Base-by-base conservation (phyloP, 2,888 invertebrate species). In the Sarcophaga caerulescens region DNA sequence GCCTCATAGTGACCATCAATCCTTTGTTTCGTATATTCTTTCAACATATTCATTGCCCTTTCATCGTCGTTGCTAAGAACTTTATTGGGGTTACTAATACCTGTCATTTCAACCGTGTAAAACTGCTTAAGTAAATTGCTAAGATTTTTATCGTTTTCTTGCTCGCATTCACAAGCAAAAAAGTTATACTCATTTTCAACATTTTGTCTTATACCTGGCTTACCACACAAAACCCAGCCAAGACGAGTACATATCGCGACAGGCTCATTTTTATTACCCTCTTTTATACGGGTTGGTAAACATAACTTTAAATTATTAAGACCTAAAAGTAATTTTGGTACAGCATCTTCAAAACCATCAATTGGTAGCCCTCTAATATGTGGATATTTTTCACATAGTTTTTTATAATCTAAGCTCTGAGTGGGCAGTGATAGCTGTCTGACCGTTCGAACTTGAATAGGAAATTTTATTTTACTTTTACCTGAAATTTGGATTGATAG, bases 291-390 rank as follows among this genome's bases (percentile, higher is more conserved):
- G 17, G 14, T 60, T 47, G 70, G 57, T 6, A 85, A 44, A 45
- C 84, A 63, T 52, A 84, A 57, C 47, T 59, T 81, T 35, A 73
- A 65, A 63, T 78, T 73, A 63, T 81, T 78, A 66, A 81, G 45
- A n/a, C 85, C 81, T 21, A 85, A 73, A 4, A 85, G 60, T n/a
- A 85, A 8, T 52, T 71, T 66, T 5, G 73, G 81, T 17, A 35
- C 71, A 12, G 80, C 82, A 47, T 76, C 14, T 10, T 10, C 66
- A 14, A 81, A 85, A 35, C 62, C 73, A 12, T 71, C 14, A 23
- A 73, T 62, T 21, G 35, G 73, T 52, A 65, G 35, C 59, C 19
- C 62, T 59, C 25, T 74, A 10, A 63, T 19, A 69, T 68, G 52
- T 65, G n/a, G 44, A 60, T 57, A 63, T n/a, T 74, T 35, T 14